Conservation (phyloP, 2,113 vertebrate species). For the Scytalopus superciliaris region DNA sequence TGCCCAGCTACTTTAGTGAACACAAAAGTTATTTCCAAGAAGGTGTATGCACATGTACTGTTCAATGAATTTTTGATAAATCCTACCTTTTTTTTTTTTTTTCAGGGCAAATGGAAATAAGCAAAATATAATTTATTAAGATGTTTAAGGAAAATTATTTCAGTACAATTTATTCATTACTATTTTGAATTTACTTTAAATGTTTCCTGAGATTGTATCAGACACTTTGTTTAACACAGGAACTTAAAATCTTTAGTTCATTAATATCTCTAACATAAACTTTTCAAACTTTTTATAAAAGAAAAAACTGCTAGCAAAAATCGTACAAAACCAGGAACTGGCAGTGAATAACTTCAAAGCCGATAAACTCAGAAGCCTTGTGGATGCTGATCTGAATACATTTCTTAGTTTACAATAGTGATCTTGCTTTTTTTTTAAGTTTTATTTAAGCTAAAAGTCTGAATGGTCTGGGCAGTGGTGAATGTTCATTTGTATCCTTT, state of each 20-base stretch:
- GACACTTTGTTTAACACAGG: constrained; percentile 28
- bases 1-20: neutral
- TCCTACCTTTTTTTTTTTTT: neutral
- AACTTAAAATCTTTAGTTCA: constrained; percentile 49
- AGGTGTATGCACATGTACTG: neutral
- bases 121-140: constrained; percentile 82
- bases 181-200: constrained; percentile 68
- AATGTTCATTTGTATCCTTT: constrained; percentile 87
- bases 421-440: constrained; percentile 67
- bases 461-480: constrained; percentile 93
- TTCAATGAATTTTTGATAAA: constrained; percentile 14
- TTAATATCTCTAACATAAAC: constrained; percentile 41
- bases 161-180: constrained; percentile 41
- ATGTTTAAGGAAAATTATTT: constrained; percentile 52
- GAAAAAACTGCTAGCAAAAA: constrained; percentile 26
- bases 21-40: neutral
- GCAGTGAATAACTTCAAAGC: constrained; percentile 37
- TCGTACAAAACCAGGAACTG: constrained; percentile 31
- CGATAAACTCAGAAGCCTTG: constrained; percentile 81
- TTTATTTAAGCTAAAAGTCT: constrained; percentile 81
- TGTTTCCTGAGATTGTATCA: constrained; percentile 70
- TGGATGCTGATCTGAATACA: constrained; percentile 81
- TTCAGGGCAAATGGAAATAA: constrained; percentile 79
- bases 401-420: constrained; percentile 83
- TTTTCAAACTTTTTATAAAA: constrained; percentile 48